phyloP scores from a whole-genome alignment of 2,888 invertebrate species.

The Cremastobaeus sp. region DNA sequence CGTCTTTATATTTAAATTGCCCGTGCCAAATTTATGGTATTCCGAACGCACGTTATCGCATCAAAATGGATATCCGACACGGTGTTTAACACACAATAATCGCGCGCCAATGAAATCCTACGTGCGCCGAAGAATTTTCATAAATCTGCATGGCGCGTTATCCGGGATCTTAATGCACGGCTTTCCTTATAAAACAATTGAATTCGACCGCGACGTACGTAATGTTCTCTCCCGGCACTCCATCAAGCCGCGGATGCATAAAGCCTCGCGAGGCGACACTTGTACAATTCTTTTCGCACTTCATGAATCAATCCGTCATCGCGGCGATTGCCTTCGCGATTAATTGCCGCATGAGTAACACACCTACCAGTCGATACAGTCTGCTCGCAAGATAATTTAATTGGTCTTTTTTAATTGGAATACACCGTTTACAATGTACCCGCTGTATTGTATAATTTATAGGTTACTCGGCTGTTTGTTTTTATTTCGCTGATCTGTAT shows the following conservation, averaged over 20 bases:
- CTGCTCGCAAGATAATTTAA: slow-evolving; percentile 9
- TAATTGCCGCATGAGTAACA: slow-evolving; percentile 33
- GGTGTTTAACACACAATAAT: slow-evolving; percentile 33
- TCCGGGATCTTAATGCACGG: slow-evolving; percentile 27
- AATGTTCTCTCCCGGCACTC: slow-evolving; percentile 22
- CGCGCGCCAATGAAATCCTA: slow-evolving; percentile 16
- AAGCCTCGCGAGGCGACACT: slow-evolving; percentile 41
- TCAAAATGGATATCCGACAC: too few relatives aligned
- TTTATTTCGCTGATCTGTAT: too few relatives aligned
- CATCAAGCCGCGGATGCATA: slow-evolving; percentile 41
- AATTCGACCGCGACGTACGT: slow-evolving; percentile 20
- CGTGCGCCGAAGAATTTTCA: slow-evolving; percentile 32
- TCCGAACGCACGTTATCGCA: too few relatives aligned
- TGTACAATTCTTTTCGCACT: slow-evolving; percentile 50
- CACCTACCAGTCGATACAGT: slow-evolving; percentile 20
- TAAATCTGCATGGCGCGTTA: slow-evolving; percentile 33
- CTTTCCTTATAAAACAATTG: slow-evolving; percentile 44
- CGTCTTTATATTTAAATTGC: too few relatives aligned
- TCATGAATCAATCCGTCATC: slow-evolving; percentile 53
- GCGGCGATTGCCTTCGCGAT: slow-evolving; percentile 27
- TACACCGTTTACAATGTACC: too few relatives aligned
- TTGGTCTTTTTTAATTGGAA: slow-evolving; percentile 5
- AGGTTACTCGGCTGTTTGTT: too few relatives aligned
- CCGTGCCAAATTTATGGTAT: too few relatives aligned
- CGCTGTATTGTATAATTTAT: too few relatives aligned